Percentiles rank a stretch among this genome's conserved stretches.
Conservation (phyloP, 2,888 invertebrate species). For the Philereme vetulata region DNA sequence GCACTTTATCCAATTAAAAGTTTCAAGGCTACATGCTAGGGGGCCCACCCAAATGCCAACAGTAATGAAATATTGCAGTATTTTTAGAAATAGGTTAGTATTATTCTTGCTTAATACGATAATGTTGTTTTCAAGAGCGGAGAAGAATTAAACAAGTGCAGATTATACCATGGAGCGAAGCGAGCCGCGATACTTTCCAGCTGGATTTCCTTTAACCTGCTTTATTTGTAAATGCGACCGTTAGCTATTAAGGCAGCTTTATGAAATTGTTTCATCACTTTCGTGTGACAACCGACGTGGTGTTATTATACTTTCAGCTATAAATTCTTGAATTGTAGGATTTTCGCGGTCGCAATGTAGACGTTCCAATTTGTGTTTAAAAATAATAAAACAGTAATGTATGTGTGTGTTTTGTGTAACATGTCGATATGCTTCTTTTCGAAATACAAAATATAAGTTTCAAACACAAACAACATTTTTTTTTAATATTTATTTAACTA, state of each 20-base stretch:
- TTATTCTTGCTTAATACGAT: too few species aligned
- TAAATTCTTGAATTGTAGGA: conserved; percentile 37
- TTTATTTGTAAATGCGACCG: conserved; percentile 7
- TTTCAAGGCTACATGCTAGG: too few species aligned
- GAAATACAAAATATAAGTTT: too few species aligned
- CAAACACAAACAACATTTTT: too few species aligned
- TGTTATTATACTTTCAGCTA: conserved; percentile 37
- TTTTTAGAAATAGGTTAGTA: too few species aligned
- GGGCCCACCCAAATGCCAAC: too few species aligned
- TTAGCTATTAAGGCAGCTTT: conserved; percentile 34
- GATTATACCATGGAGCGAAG: not conserved
- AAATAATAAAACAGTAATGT: conserved; percentile 15
- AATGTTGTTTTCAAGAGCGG: not conserved
- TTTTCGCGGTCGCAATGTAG: conserved; percentile 18
- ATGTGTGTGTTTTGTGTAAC: not conserved
- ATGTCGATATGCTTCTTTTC: too few species aligned
- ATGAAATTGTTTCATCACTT: conserved; percentile 47
- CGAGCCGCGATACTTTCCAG: not conserved
- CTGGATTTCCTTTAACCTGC: not conserved
- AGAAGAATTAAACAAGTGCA: not conserved
- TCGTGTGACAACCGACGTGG: conserved; percentile 32
- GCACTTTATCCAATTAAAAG: too few species aligned
- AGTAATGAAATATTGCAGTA: too few species aligned
- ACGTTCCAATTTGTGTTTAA: conserved; percentile 17
- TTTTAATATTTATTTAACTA: too few species aligned